These are phyloP conservation scores for Steromphala cineraria DNA, from an alignment of 2,888 invertebrate genomes.

Conservation along the genomic window DNA sequence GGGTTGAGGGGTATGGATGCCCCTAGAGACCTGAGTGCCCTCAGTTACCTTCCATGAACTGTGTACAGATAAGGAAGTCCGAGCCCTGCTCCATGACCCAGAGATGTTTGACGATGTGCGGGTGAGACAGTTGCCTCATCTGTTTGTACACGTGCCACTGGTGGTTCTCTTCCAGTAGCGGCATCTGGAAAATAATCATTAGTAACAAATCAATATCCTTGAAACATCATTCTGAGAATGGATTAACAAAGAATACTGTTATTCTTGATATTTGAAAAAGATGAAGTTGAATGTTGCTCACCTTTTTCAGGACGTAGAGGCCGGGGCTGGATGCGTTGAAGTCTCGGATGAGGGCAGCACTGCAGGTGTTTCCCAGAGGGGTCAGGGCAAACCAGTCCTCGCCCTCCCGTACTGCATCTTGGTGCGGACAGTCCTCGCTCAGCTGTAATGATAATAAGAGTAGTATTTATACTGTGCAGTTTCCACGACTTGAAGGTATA, in stretches of 20 bases:
- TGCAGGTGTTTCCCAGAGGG: neutral
- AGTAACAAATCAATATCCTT: no score
- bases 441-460: neutral
- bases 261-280: no score
- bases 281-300: neutral
- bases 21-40: neutral
- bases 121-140: neutral
- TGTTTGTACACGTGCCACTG: conserved; percentile 1
- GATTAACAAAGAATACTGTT: no score
- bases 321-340: neutral
- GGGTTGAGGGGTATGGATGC: no score
- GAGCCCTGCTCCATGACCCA: neutral
- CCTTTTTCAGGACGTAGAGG: neutral
- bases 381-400: neutral
- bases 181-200: neutral
- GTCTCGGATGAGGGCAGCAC: neutral
- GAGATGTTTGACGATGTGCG: conserved; percentile 10
- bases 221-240: no score
- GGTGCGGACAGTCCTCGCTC: neutral
- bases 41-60: conserved; percentile 11
- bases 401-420: neutral
- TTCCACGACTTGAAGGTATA: no score
- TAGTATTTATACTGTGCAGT: no score
- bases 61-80: conserved; percentile 5
- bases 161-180: conserved; percentile 2